Base-by-base conservation (phyloP, 2,888 invertebrate genomes). In the Agonopterix arenella region DNA sequence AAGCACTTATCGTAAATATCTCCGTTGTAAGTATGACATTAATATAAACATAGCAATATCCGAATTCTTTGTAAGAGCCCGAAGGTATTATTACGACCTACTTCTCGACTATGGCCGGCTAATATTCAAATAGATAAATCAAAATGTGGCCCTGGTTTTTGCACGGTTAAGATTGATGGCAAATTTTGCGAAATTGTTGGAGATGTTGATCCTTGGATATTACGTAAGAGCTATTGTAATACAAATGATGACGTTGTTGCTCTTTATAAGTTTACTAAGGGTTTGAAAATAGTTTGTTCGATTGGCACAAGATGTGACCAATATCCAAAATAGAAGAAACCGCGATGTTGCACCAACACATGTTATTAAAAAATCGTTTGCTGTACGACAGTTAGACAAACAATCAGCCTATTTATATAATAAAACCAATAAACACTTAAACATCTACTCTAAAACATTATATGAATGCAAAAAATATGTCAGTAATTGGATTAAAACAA, bases 121-220 rank as follows among this genome's bases (percentile, higher is more conserved):
- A 80, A 83, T 83, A 83, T 81, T 79, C 80, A 81, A 79, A 82
- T 77, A 83, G 79, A 83, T 84, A 83, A 82, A 84, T 84, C 81
- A 82, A 78, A 28, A 5, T 28, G 65, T 43, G 66, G 64, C 65
- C 63, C 67, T 67, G 67, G 76, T 77, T 80, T 78, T 82, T 77
- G 73, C 75, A 70, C 66, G 66, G 65, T 51, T 55, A 80, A 79
- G 83, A 84, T 84, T 82, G 79, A 84, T 83, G 77, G 70, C 54
- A 70, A 60, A 70, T 71, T 75, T 73, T 70, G 72, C 70, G 72
- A 72, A 73, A 68, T 73, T 71, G 69, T 58, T 64, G 52, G 62
- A 61, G 66, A 74, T 76, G 73, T 68, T 74, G 70, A 69, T 75
- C 67, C 66, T 54, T 56, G 57, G 64, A 63, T 67, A 64, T 76